phyloP scores from a whole-genome alignment of 2,113 vertebrate species.

The Ramphastos sulfuratus region DNA sequence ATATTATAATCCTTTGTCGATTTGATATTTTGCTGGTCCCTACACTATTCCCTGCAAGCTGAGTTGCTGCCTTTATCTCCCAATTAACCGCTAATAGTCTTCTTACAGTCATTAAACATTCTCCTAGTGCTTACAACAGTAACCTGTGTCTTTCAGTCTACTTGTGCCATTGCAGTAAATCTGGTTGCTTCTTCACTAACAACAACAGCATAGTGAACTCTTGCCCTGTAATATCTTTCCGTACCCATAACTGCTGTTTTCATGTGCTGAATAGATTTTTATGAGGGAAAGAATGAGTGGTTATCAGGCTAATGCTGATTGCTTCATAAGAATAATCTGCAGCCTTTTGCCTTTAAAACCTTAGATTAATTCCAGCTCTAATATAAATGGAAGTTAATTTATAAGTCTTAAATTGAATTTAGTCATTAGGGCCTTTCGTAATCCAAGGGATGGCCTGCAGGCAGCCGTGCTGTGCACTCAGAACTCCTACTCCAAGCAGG shows the following conservation, averaged over 20 bases:
- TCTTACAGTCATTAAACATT: neutral
- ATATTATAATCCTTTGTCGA: neutral
- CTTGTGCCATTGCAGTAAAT: neutral
- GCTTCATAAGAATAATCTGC: constrained; percentile 40
- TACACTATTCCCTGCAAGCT: neutral
- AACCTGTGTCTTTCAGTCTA: neutral
- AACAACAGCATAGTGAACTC: neutral
- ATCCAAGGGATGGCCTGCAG: constrained; percentile 23
- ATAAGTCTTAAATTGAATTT: constrained; percentile 67
- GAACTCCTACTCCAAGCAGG: neutral
- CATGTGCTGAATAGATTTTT: neutral
- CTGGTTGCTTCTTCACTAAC: neutral
- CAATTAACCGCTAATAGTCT: constrained; percentile 7
- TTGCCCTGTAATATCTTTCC: neutral
- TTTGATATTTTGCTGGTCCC: neutral
- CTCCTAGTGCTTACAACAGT: neutral
- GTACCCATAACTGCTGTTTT: neutral
- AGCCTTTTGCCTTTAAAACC: constrained; percentile 62
- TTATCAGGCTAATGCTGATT: constrained; percentile 38
- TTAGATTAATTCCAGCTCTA: constrained; percentile 56
- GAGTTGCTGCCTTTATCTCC: neutral
- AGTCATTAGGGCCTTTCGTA: constrained; percentile 46
- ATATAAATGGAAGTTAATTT: constrained; percentile 52
- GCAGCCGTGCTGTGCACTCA: neutral
- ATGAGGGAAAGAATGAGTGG: neutral